Conservation (phyloP, 1,140 invertebrate genomes). For the Ceratosolen solmsi region DNA sequence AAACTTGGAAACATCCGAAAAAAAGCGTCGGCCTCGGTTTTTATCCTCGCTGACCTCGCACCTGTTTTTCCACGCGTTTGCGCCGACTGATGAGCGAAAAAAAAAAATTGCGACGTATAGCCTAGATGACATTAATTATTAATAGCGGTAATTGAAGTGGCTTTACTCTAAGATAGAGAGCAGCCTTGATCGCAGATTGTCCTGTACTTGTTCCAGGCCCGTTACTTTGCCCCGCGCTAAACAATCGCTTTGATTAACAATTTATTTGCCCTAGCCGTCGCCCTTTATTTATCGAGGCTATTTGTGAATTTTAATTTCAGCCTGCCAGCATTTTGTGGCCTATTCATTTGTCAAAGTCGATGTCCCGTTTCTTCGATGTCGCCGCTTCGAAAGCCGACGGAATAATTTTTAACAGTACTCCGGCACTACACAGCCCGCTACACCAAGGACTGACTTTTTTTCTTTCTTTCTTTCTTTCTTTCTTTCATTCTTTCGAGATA, state of each 20-base stretch:
- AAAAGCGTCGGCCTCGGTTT: slow-evolving; percentile 52
- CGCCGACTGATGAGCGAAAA: slow-evolving; percentile 32
- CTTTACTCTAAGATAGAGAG: slow-evolving; percentile 66
- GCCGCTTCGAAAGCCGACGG: too few species aligned
- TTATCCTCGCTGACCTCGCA: not conserved
- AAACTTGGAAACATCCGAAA: slow-evolving; percentile 44
- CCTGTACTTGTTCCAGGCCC: slow-evolving; percentile 15
- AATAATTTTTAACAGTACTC: not conserved
- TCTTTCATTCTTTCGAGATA: too few species aligned
- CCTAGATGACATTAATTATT: slow-evolving; percentile 66
- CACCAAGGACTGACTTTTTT: too few species aligned
- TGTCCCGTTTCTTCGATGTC: not conserved
- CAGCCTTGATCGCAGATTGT: slow-evolving; percentile 35
- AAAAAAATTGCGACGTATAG: slow-evolving; percentile 45
- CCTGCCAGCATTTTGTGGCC: not conserved
- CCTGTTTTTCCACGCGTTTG: not conserved
- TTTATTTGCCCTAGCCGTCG: not conserved
- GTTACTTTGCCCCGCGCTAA: not conserved
- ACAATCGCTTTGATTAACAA: not conserved
- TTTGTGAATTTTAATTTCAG: not conserved
- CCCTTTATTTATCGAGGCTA: not conserved
- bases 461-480: too few species aligned
- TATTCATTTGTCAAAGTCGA: slow-evolving; percentile 10
- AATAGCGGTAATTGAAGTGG: slow-evolving; percentile 67
- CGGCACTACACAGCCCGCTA: not conserved